Percentiles rank a stretch among this genome's conserved stretches.
Evolutionary conservation across 2,888 invertebrate genomes (phyloP).

Genomic region (Andrena hattorfiana): DNA sequence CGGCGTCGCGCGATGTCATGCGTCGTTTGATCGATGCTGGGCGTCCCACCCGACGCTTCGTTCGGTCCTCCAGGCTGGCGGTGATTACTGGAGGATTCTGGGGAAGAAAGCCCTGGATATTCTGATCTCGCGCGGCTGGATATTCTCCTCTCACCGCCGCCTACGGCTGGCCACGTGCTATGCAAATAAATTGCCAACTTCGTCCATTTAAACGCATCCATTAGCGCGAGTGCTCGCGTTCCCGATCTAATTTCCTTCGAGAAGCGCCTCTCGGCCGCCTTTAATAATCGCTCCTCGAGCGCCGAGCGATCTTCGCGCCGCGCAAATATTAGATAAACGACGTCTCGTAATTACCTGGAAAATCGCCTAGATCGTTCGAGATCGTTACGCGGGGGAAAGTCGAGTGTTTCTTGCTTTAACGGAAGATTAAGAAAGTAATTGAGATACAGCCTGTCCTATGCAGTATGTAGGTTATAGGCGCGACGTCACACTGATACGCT

Average conservation of each 20-base stretch:
- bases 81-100: background rate
- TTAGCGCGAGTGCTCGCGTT: conserved; percentile 29
- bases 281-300: background rate
- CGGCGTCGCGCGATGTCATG: conserved; percentile 35
- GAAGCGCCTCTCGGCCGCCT: conserved; percentile 8
- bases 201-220: conserved; percentile 39
- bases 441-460: background rate
- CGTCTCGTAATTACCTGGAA: conserved; percentile 21
- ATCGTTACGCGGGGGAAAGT: background rate
- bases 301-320: background rate
- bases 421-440: background rate
- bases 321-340: conserved; percentile 52
- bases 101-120: conserved; percentile 6
- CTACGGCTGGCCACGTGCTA: conserved; percentile 47
- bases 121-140: conserved; percentile 22
- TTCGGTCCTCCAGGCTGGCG: background rate
- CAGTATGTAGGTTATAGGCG: background rate
- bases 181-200: conserved; percentile 60
- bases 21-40: conserved; percentile 37
- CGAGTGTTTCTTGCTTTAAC: background rate
- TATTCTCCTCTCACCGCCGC: conserved; percentile 32
- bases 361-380: conserved; percentile 1
- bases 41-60: background rate
- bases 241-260: conserved; percentile 46
- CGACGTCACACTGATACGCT: conserved; percentile 1